phyloP scores from a whole-genome alignment of 2,113 vertebrate species.

The Glaucidium brasilianum region DNA sequence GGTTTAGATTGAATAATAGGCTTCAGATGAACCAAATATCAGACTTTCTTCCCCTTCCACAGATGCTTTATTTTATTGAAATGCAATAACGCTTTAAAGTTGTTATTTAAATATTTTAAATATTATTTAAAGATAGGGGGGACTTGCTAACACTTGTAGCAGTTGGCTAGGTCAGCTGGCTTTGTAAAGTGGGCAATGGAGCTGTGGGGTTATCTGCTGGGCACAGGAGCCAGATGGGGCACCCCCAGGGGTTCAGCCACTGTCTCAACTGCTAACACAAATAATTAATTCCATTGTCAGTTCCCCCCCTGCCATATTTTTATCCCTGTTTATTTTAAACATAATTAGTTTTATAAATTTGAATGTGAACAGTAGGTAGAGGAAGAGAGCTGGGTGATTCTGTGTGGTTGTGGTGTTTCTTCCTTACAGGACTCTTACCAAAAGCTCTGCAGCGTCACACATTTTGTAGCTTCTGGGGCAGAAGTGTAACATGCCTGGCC shows the following conservation, averaged over 20 bases:
- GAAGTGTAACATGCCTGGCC: neutral
- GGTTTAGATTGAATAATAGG: neutral
- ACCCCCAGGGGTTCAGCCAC: rapidly evolving
- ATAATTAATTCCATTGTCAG: neutral
- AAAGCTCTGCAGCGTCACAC: neutral
- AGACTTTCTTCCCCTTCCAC: neutral
- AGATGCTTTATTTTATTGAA: neutral
- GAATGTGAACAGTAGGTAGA: rapidly evolving
- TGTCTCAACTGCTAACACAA: neutral
- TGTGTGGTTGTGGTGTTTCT: neutral
- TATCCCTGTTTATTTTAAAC: rapidly evolving
- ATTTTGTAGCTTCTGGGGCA: neutral
- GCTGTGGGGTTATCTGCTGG: neutral
- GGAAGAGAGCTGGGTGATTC: neutral
- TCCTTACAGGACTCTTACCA: rapidly evolving
- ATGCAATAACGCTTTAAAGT: rapidly evolving
- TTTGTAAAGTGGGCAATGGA: neutral
- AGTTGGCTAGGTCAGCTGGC: rapidly evolving
- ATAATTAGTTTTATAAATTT: rapidly evolving
- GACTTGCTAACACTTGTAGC: no score
- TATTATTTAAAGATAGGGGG: neutral
- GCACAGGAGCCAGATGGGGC: rapidly evolving
- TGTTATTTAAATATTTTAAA: no score
- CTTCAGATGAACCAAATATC: neutral
- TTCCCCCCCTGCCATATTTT: neutral